These are phyloP conservation scores for Percina caprodes DNA, from an alignment of 2,113 vertebrate genomes.

Conservation along the genomic window DNA sequence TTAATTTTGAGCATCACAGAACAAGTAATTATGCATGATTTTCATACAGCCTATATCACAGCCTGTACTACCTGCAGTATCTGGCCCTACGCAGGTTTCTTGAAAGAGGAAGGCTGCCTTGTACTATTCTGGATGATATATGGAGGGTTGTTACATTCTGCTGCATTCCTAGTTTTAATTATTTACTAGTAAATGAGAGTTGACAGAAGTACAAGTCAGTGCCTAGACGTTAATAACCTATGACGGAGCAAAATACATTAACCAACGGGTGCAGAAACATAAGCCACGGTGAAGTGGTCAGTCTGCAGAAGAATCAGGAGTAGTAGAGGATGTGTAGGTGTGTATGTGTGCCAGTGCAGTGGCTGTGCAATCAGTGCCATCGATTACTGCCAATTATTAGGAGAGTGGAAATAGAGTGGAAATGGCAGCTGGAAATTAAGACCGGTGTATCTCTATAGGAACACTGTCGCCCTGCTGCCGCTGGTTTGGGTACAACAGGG, in stretches of 20 bases:
- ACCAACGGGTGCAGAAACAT: constrained; percentile 24
- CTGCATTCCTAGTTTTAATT: constrained; percentile 72
- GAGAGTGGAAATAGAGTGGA: constrained; percentile 65
- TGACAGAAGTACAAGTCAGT: constrained; percentile 62
- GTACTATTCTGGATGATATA: constrained; percentile 18
- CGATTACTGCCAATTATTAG: constrained; percentile 68
- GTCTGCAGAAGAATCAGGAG: constrained; percentile 16
- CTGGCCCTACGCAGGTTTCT: constrained; percentile 24
- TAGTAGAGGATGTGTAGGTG: constrained; percentile 32
- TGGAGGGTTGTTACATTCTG: constrained; percentile 29
- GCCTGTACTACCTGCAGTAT: constrained; percentile 33
- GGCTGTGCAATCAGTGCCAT: constrained; percentile 62
- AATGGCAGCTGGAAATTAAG: constrained; percentile 70
- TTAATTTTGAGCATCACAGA: constrained; percentile 25
- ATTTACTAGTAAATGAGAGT: constrained; percentile 76
- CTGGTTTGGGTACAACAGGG: constrained; percentile 35
- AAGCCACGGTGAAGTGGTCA: constrained; percentile 18
- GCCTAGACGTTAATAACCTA: constrained; percentile 65
- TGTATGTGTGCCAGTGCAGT: not conserved
- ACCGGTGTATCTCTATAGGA: constrained; percentile 51
- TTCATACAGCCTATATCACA: not conserved
- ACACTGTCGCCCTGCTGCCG: constrained; percentile 40
- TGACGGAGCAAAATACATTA: constrained; percentile 64
- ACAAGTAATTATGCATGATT: constrained; percentile 31
- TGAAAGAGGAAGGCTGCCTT: constrained; percentile 22